phyloP scores from a whole-genome alignment of 2,113 vertebrate species.

The Lipophrys pholis region DNA sequence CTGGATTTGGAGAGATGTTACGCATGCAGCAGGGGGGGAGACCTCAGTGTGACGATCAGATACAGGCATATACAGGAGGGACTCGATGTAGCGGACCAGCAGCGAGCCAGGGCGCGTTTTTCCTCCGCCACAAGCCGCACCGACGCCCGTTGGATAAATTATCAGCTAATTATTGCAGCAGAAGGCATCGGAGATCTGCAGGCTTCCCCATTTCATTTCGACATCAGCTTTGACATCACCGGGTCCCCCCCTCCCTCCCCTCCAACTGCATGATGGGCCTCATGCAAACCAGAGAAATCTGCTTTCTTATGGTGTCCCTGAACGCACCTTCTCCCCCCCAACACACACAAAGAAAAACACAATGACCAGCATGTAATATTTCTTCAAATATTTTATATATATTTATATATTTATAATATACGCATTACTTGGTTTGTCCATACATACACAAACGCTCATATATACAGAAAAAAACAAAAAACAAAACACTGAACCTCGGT shows the following conservation, averaged over 20 bases:
- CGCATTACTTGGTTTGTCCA: conserved; percentile 72
- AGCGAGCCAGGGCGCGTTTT: no score
- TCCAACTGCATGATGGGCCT: conserved; percentile 38
- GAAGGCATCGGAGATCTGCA: conserved; percentile 49
- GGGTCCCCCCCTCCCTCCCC: conserved; percentile 48
- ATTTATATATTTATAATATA: conserved; percentile 79
- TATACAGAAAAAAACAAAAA: conserved; percentile 64
- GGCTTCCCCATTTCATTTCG: conserved; percentile 72
- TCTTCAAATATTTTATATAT: conserved; percentile 80
- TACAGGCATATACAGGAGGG: conserved; percentile 22
- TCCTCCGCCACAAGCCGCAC: conserved; percentile 28
- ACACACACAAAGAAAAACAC: conserved; percentile 2
- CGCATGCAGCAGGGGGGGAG: conserved; percentile 77
- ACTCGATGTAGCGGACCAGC: no score
- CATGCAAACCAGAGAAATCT: neutral
- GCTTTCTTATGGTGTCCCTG: conserved; percentile 16
- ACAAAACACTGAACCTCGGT: conserved; percentile 38
- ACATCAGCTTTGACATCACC: conserved; percentile 81
- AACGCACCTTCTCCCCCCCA: conserved; percentile 23
- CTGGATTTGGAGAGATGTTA: conserved; percentile 74
- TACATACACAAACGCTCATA: conserved; percentile 64
- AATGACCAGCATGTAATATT: conserved; percentile 40
- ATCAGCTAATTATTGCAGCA: conserved; percentile 33
- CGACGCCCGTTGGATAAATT: conserved; percentile 42
- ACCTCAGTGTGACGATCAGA: conserved; percentile 79